phyloP scores from a whole-genome alignment of 2,113 vertebrate species.

The Eupsittula cactorum region DNA sequence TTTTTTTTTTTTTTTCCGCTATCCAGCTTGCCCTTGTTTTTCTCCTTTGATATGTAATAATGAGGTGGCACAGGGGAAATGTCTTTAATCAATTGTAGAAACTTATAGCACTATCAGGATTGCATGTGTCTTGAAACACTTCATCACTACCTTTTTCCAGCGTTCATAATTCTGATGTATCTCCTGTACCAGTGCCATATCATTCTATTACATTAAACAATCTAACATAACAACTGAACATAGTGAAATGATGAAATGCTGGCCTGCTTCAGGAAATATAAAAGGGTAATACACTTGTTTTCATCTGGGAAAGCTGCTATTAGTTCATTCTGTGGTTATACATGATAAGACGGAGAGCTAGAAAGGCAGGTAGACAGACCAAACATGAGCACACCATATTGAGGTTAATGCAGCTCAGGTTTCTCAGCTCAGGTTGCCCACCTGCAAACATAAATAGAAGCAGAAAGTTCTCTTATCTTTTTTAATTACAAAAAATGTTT shows the following conservation, averaged over 20 bases:
- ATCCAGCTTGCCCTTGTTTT: constrained; percentile 38
- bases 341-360: not conserved
- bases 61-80: constrained; percentile 48
- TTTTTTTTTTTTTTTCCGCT: not conserved
- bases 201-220: constrained; percentile 71
- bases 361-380: not conserved
- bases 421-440: constrained; percentile 11
- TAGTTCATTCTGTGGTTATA: constrained; percentile 54
- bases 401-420: not conserved
- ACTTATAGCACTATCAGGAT: constrained; percentile 53
- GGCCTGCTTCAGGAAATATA: constrained; percentile 48
- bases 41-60: constrained; percentile 52
- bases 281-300: constrained; percentile 62
- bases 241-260: constrained; percentile 47
- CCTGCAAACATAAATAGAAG: constrained; percentile 11
- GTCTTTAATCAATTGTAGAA: constrained; percentile 65
- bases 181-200: constrained; percentile 40
- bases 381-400: fast-evolving
- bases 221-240: constrained; percentile 29
- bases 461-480: constrained; percentile 7
- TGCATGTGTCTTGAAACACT: constrained; percentile 43
- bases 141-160: constrained; percentile 58
- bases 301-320: constrained; percentile 30
- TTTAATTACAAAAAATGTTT: constrained; percentile 49
- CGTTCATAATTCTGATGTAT: constrained; percentile 67